Conservation (phyloP, 1,140 invertebrate species). For the Lamellibrachia luymesi region DNA sequence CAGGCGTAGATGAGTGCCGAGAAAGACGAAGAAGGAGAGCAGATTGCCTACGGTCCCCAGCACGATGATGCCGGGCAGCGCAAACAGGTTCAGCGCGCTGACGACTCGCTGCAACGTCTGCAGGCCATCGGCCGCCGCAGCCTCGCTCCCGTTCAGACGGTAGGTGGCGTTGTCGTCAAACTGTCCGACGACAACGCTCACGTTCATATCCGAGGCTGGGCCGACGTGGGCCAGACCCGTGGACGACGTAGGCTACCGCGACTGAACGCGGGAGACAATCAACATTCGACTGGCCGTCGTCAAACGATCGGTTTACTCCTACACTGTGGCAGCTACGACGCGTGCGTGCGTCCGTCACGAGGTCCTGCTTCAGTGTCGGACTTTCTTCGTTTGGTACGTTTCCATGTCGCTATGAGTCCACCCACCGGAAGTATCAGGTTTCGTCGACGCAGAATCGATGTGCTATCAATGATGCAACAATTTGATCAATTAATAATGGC, state of each 20-base stretch:
- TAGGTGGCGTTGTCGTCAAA: background rate
- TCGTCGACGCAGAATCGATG: background rate
- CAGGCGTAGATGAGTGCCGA: constrained; percentile 67
- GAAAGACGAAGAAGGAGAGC: constrained; percentile 69
- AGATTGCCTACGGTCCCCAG: constrained; percentile 65
- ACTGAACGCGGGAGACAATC: background rate
- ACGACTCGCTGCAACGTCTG: constrained; percentile 14
- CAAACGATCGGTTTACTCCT: background rate
- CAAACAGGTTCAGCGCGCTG: constrained; percentile 19
- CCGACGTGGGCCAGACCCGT: background rate
- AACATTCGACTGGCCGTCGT: background rate
- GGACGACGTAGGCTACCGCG: background rate
- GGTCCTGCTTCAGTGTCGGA: no score
- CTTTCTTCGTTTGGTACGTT: no score
- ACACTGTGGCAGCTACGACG: background rate
- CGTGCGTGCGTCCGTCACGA: no score
- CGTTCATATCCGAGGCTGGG: background rate
- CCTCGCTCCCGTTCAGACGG: background rate
- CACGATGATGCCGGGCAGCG: constrained; percentile 56
- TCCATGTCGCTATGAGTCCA: no score
- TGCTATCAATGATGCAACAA: background rate
- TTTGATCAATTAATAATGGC: no score
- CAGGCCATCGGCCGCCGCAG: background rate
- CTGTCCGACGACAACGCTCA: background rate
- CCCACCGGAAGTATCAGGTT: background rate